Percentiles rank a stretch among this genome's conserved stretches.
Conservation (phyloP, 2,113 vertebrate genomes). For the Aegithalos caudatus region DNA sequence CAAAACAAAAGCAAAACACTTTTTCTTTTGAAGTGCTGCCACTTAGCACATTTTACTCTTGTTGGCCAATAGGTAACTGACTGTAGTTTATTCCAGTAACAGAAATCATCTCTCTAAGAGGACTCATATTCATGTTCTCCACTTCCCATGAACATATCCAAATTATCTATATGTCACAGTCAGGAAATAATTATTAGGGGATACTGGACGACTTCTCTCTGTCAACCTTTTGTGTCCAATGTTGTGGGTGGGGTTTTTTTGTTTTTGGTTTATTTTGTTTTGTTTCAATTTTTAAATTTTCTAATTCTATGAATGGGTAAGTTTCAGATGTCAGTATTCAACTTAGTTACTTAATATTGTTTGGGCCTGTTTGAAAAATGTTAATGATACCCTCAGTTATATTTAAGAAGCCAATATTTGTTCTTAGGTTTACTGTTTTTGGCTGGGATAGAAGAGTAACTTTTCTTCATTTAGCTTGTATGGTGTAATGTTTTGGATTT, state of each 20-base stretch:
- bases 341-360: neutral
- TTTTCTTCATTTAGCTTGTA: neutral
- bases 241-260: neutral
- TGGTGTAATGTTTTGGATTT: neutral
- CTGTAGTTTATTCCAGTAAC: neutral
- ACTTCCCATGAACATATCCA: neutral
- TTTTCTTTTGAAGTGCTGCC: neutral
- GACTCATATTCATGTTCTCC: neutral
- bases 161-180: neutral
- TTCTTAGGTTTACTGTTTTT: neutral
- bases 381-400: neutral
- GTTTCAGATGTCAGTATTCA: neutral
- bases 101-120: neutral
- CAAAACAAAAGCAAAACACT: neutral
- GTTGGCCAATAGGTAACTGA: neutral
- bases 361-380: neutral
- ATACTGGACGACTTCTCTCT: neutral
- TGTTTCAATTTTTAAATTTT: neutral
- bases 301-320: neutral
- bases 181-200: neutral
- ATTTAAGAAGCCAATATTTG: neutral
- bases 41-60: neutral
- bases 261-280: too few species aligned
- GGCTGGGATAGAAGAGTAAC: neutral
- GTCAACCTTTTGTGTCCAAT: accelerated